Base-by-base conservation (phyloP, 2,888 invertebrate genomes). In the Silvanus unidentatus region DNA sequence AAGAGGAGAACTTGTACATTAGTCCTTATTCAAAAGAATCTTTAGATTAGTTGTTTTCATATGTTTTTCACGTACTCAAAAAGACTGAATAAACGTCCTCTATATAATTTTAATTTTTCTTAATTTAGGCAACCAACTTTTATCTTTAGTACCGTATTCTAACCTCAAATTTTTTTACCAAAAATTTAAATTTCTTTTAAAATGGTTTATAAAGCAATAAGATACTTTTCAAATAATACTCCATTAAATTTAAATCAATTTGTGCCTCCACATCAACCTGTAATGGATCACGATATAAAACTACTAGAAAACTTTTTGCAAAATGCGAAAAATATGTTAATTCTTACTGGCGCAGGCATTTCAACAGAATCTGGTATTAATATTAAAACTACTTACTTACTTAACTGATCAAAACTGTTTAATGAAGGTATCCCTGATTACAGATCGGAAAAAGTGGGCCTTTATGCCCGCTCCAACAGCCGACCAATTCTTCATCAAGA, bases 331-430 rank as follows among this genome's bases (percentile, higher is more conserved):
- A 81, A 77, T 57, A 72, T 88, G 38, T 74, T 92, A 12, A 75
- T 90, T 12, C 65, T 96, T 36, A 93, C 93, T 41, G 98, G 98
- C 10, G 97, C 97, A 53, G 98, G 97, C 22, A 84, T 97, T 59
- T 97, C 97, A 1, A 98, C 97, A 1, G 97, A 98, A 78, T 93
- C 93, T 65, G 84, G 84, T 83, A 68, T 36, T 28, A 29, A 27
- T 30, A 11, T 35, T 34, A n/a, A 16, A 14, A 28, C 10, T 13
- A 35, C 8, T 16, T 39, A 13, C 3, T 12, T 22, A 34, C 10
- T 42, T 38, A 27, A 8, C 12, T 8, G 32, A 5, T 11, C 3
- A 32, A 8, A 27, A 8, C 12, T 8, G 32, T 11, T 11, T 3
- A 32, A 8, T 64, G 28, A 49, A 85, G 95, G 95, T 45, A 92